Conservation (phyloP, 2,888 invertebrate species). For the Halictus quadricinctus region DNA sequence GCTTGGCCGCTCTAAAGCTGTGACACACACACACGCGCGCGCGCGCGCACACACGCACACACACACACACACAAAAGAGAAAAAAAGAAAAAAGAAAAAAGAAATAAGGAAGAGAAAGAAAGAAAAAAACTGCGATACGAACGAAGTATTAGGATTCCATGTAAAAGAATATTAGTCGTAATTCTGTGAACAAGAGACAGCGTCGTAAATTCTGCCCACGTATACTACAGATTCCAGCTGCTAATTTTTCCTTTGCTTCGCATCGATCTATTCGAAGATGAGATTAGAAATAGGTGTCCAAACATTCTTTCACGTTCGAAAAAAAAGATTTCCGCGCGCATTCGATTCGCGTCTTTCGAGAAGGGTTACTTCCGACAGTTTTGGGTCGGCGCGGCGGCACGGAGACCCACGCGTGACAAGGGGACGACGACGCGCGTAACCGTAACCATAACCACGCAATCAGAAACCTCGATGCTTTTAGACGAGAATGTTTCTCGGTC, state of each 20-base stretch:
- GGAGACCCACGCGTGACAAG: conserved; percentile 88
- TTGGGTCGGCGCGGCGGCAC: background rate
- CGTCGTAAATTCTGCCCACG: background rate
- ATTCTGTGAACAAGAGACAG: background rate
- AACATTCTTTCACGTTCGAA: background rate
- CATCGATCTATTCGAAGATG: background rate
- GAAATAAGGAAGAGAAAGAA: no score
- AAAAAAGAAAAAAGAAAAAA: no score
- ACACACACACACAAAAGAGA: no score
- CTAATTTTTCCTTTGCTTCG: background rate
- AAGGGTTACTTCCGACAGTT: conserved; percentile 38
- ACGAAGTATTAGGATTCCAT: background rate
- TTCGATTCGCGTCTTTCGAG: conserved; percentile 9
- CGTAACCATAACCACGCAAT: conserved; percentile 60
- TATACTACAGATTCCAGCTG: background rate
- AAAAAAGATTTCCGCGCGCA: background rate
- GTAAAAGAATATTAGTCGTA: background rate
- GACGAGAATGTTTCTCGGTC: conserved; percentile 7
- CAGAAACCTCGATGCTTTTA: conserved; percentile 49
- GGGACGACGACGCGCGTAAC: conserved; percentile 83
- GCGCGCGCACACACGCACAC: no score
- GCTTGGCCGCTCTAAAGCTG: background rate
- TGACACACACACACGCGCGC: no score
- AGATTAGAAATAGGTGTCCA: background rate
- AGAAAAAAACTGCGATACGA: background rate